phyloP scores from a whole-genome alignment of 2,113 vertebrate species.

The Osmerus mordax region DNA sequence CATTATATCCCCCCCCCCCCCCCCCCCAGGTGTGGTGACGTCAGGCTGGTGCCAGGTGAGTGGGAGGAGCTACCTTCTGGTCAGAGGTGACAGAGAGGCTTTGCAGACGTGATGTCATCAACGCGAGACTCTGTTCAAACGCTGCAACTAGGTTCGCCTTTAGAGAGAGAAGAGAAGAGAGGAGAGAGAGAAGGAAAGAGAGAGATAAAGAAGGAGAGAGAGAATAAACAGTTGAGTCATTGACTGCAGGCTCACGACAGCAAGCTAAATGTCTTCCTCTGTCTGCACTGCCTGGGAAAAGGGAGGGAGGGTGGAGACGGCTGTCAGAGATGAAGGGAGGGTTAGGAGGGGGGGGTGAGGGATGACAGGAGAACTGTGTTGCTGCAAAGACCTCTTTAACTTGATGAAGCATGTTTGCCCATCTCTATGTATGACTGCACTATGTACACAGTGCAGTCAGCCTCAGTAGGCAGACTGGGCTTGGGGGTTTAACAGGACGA shows the following conservation, averaged over 20 bases:
- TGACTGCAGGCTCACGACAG: conserved; percentile 30
- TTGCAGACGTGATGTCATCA: conserved; percentile 94
- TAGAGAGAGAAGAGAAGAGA: conserved; percentile 12
- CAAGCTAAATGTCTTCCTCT: conserved; percentile 42
- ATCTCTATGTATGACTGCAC: neutral
- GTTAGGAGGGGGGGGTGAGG: conserved; percentile 20
- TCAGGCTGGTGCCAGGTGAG: neutral
- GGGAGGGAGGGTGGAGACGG: conserved; percentile 43
- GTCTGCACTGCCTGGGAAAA: conserved; percentile 29
- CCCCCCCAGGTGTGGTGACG: no score
- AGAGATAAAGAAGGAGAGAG: neutral
- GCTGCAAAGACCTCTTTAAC: conserved; percentile 20
- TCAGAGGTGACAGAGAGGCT: conserved; percentile 88
- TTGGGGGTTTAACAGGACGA: no score
- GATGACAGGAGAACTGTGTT: conserved; percentile 7
- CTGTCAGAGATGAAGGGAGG: conserved; percentile 37
- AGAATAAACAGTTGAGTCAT: conserved; percentile 39
- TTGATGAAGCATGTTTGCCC: conserved; percentile 24
- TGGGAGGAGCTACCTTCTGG: conserved; percentile 80
- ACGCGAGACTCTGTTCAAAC: conserved; percentile 93
- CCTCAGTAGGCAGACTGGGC: no score
- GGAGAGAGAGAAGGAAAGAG: conserved; percentile 1
- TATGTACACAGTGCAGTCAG: no score
- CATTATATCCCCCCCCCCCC: no score
- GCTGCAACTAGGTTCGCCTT: conserved; percentile 96